Evolutionary conservation across 2,113 vertebrate species (phyloP), one percentile per base, ranked within the genome.

Genomic region (Tupaia tana): DNA sequence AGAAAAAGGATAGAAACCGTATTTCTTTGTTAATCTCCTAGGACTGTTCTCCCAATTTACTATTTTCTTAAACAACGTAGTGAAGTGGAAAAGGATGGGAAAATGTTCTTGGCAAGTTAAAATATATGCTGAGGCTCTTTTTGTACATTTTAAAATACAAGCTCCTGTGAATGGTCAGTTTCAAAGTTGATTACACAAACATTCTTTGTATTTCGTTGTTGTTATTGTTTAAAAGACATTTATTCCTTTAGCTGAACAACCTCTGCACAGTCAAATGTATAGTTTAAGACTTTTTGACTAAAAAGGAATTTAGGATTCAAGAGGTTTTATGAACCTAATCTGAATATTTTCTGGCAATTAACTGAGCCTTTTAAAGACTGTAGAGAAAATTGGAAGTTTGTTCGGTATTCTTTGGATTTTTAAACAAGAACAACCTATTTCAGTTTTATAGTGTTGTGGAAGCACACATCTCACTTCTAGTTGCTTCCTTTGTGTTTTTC

Each of bases 331-430:
- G 43, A 43, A 43, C 43, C 43, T 43, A 43, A 43, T 43, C 43
- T 43, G 43, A 43, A 43, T 43, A 43, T 43, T 43, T 43, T 43
- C 43, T 43, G 43, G 43, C 43, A 43, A 43, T 43, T 43, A 43
- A 43, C 43, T 43, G 43, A 43, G 3, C 43, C 43, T 43, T 43
- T 43, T 43, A 43, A 43, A 43, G 43, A 43, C 43, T 6, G 43
- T 6, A 43, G 43, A 43, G 43, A 43, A 43, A 43, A 43, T 43
- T 43, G 43, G 43, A 43, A 43, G 43, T 43, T 43, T 43, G 43
- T 43, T 43, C 43, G 82, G n/a, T 19, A 27, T 59, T 93, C 66
- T 96, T 90, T 58, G 24, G 89, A 64, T 31, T 89, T 93, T 89
- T 83, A 75, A 95, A 80, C 9, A 87, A 52, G 43, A 87, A 94